phyloP scores from a whole-genome alignment of 2,888 invertebrate genomes.

The Eumerus sabulonum region DNA sequence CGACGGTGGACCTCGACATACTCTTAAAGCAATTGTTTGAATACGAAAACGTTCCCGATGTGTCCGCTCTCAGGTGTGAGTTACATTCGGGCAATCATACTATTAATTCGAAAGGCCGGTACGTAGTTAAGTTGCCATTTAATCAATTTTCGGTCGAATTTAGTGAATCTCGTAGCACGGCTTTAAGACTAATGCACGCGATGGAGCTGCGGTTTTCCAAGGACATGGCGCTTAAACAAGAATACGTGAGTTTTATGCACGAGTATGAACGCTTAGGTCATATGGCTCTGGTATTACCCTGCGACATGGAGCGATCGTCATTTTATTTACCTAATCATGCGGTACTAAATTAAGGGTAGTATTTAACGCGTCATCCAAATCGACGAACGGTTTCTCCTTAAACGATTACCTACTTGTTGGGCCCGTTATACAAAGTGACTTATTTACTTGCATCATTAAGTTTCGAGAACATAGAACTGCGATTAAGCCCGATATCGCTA shows the following conservation, averaged over 20 bases:
- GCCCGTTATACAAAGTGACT: conserved; percentile 20
- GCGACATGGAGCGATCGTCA: neutral
- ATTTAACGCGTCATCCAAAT: conserved; percentile 20
- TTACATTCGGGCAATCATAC: neutral
- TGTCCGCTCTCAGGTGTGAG: neutral
- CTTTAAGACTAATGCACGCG: neutral
- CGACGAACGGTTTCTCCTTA: conserved; percentile 1
- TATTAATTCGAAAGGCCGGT: neutral
- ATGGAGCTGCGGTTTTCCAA: conserved; percentile 8
- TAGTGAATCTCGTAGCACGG: conserved; percentile 1
- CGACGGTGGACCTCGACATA: conserved; percentile 5
- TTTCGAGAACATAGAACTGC: conserved; percentile 4
- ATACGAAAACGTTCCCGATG: neutral
- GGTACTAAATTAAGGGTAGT: conserved; percentile 18
- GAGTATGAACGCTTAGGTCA: conserved; percentile 16
- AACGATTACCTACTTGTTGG: conserved; percentile 31
- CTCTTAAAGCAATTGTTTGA: conserved; percentile 17
- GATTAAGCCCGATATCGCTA: conserved; percentile 18
- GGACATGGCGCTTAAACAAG: neutral
- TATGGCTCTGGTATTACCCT: conserved; percentile 7
- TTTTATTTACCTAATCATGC: conserved; percentile 32
- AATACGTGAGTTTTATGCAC: conserved; percentile 12
- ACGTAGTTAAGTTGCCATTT: neutral
- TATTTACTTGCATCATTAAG: neutral
- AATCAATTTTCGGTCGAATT: conserved; percentile 4